phyloP scores from a whole-genome alignment of 2,888 invertebrate genomes.

The Apamea anceps region DNA sequence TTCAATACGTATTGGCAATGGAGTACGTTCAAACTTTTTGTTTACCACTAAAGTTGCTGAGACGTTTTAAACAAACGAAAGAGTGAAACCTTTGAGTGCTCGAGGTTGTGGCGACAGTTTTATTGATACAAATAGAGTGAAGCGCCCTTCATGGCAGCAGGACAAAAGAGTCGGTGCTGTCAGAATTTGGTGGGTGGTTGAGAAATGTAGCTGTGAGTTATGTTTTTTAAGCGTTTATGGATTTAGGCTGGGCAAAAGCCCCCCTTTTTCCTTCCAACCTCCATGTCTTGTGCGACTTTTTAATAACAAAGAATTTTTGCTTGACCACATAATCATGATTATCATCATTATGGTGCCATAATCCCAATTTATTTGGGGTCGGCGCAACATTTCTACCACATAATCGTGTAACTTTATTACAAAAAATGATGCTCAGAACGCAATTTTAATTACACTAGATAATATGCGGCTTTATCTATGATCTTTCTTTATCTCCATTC shows the following conservation, averaged over 20 bases:
- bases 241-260: neutral
- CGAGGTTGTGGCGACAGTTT: conserved; percentile 20
- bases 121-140: conserved; percentile 51
- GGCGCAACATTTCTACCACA: neutral
- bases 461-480: neutral
- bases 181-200: conserved; percentile 15
- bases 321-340: no score
- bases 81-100: conserved; percentile 52
- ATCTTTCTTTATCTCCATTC: neutral
- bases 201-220: conserved; percentile 3
- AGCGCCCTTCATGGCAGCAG: conserved; percentile 18
- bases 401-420: neutral
- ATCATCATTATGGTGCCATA: no score
- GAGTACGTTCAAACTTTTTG: conserved; percentile 73
- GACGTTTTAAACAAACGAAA: conserved; percentile 61
- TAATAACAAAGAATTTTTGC: neutral
- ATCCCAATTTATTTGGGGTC: no score
- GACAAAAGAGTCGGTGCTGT: conserved; percentile 22
- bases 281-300: neutral
- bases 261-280: no score
- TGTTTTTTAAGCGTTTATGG: neutral
- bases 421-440: neutral
- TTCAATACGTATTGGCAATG: conserved; percentile 76
- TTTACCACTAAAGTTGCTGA: conserved; percentile 70
- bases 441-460: neutral